Percentiles rank a stretch among this genome's conserved stretches.
phyloP scores from a whole-genome alignment of 2,797 vertebrate species.

The Takifugu ocellatus region DNA sequence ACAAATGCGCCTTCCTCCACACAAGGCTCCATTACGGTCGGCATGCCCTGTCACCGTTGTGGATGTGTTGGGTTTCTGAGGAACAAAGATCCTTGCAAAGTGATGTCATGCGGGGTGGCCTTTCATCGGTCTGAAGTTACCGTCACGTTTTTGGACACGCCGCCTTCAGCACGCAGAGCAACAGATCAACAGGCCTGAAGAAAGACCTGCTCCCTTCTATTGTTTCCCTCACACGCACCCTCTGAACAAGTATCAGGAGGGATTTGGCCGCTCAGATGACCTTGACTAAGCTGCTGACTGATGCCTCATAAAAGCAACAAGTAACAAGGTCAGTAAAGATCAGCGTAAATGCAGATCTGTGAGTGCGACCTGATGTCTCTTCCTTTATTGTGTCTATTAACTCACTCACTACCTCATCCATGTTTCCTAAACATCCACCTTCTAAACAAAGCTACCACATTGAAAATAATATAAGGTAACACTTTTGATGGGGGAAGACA shows the following conservation, averaged over 20 bases:
- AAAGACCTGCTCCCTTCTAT: constrained; percentile 31
- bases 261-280: constrained; percentile 53
- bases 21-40: constrained; percentile 68
- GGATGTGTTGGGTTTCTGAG: constrained; percentile 65
- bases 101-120: constrained; percentile 57
- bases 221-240: constrained; percentile 55
- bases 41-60: constrained; percentile 56
- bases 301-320: constrained; percentile 34
- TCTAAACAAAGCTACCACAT: too few species aligned
- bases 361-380: constrained; percentile 32
- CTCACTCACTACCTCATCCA: not conserved
- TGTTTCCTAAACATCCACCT: too few species aligned
- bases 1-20: constrained; percentile 49
- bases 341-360: constrained; percentile 28
- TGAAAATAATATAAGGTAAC: too few species aligned
- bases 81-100: constrained; percentile 61
- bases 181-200: constrained; percentile 46
- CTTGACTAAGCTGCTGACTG: constrained; percentile 44
- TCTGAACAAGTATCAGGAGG: constrained; percentile 37
- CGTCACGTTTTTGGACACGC: constrained; percentile 84
- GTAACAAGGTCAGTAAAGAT: constrained; percentile 23
- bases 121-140: constrained; percentile 69
- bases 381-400: constrained; percentile 2
- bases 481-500: too few species aligned
- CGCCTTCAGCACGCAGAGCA: constrained; percentile 82